Evolutionary conservation across 2,797 vertebrate species (phyloP).

Genomic region (Carcharodon carcharias): DNA sequence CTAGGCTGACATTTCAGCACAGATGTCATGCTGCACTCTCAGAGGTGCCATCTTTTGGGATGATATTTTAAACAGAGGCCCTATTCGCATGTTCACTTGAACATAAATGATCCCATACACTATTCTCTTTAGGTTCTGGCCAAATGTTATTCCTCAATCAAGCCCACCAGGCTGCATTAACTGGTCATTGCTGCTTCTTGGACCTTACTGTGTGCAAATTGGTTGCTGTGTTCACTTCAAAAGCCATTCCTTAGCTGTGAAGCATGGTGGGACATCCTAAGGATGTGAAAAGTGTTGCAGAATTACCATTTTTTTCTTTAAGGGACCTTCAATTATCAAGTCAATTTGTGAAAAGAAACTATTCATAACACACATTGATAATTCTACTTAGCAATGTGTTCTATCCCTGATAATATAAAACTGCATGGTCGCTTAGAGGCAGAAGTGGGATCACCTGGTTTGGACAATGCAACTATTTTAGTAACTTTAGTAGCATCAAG

Average conservation of each 20-base stretch:
- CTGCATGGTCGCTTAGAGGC: not conserved
- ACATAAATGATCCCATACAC: not conserved
- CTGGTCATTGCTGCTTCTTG: not conserved
- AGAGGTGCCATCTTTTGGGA: not conserved
- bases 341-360: not conserved
- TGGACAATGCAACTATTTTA: not conserved
- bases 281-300: not conserved
- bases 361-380: not conserved
- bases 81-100: not conserved
- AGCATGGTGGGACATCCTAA: not conserved
- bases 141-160: not conserved
- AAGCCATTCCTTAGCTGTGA: not conserved
- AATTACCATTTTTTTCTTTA: not conserved
- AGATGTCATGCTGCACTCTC: not conserved
- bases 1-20: not conserved
- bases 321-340: not conserved
- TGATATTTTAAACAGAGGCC: not conserved
- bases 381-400: not conserved
- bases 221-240: not conserved
- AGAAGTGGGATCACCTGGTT: not conserved
- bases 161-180: not conserved
- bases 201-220: not conserved
- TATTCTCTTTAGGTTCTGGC: not conserved
- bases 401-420: not conserved
- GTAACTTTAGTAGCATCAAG: not conserved